Evolutionary conservation across 2,113 vertebrate species (phyloP).

Genomic region (Rhinoptilus africanus): DNA sequence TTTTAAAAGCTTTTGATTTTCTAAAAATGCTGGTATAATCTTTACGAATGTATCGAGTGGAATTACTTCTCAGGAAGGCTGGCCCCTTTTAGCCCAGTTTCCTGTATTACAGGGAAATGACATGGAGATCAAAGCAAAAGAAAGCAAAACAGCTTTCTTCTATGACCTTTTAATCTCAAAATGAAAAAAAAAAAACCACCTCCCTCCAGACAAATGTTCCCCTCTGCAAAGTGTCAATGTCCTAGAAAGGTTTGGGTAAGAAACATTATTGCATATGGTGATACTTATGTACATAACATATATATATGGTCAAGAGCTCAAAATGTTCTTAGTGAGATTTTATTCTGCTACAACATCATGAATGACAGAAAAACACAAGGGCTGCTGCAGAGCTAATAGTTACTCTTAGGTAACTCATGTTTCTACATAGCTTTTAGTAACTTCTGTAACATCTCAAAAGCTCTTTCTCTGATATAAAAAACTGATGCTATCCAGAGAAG

Average conservation of each 20-base stretch:
- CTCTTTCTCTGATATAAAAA: not conserved
- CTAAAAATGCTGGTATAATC: not conserved
- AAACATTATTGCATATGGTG: not conserved
- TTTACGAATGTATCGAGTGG: not conserved
- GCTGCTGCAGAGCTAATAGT: rapidly evolving
- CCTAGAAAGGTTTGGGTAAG: not conserved
- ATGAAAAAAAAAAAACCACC: rapidly evolving
- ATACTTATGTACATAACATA: not conserved
- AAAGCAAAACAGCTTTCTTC: not conserved
- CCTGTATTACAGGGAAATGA: not conserved
- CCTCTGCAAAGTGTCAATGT: rapidly evolving
- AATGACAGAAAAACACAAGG: not conserved
- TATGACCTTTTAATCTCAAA: not conserved
- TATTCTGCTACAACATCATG: not conserved
- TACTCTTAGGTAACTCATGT: not conserved
- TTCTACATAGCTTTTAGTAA: not conserved
- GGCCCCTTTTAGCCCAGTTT: not conserved
- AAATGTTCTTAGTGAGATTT: not conserved
- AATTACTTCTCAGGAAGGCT: not conserved
- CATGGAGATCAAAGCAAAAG: not conserved
- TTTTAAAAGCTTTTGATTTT: not conserved
- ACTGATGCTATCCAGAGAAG: not conserved
- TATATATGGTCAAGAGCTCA: not conserved
- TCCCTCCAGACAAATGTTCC: not conserved
- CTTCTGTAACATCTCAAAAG: not conserved